A percentile compares a stretch with the other conserved stretches of the same genome.
These are phyloP conservation scores for Cheilosia vernalis DNA, from an alignment of 2,888 invertebrate species.

Conservation along the genomic window DNA sequence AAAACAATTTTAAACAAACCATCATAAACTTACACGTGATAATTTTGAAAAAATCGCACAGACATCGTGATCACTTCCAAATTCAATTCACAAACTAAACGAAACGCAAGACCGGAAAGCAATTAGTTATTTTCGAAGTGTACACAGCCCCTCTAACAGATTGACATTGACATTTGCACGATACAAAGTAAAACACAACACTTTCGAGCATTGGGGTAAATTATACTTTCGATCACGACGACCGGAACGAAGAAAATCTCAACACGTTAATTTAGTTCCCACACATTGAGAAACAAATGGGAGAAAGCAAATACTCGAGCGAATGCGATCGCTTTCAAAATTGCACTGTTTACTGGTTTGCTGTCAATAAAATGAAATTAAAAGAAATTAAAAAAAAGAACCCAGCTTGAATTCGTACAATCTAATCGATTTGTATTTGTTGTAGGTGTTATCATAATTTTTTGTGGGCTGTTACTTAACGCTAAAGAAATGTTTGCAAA, in stretches of 20 bases:
- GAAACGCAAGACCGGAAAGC: background rate
- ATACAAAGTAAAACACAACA: background rate
- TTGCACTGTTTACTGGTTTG: constrained; percentile 22
- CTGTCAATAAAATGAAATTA: constrained; percentile 2
- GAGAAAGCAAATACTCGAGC: constrained; percentile 4
- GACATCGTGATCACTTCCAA: constrained; percentile 23
- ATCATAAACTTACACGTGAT: constrained; percentile 18
- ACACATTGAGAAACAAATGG: background rate
- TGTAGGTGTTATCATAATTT: constrained; percentile 18
- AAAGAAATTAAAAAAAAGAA: constrained; percentile 16
- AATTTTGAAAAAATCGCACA: constrained; percentile 34
- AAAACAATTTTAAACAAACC: background rate
- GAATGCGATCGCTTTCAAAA: constrained; percentile 30
- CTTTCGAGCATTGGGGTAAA: background rate
- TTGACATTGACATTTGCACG: constrained; percentile 34
- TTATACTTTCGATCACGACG: constrained; percentile 28
- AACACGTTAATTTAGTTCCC: constrained; percentile 3
- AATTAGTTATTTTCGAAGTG: background rate
- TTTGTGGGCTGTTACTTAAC: constrained; percentile 49
- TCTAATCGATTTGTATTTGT: constrained; percentile 24
- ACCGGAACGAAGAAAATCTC: background rate
- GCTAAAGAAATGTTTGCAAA: constrained; percentile 42
- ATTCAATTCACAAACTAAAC: constrained; percentile 3
- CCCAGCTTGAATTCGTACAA: constrained; percentile 8
- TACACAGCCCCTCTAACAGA: constrained; percentile 8